A percentile compares a stretch with the other conserved stretches of the same genome.
Evolutionary conservation across 2,113 vertebrate species (phyloP).

Genomic region (Corythaeola cristata): DNA sequence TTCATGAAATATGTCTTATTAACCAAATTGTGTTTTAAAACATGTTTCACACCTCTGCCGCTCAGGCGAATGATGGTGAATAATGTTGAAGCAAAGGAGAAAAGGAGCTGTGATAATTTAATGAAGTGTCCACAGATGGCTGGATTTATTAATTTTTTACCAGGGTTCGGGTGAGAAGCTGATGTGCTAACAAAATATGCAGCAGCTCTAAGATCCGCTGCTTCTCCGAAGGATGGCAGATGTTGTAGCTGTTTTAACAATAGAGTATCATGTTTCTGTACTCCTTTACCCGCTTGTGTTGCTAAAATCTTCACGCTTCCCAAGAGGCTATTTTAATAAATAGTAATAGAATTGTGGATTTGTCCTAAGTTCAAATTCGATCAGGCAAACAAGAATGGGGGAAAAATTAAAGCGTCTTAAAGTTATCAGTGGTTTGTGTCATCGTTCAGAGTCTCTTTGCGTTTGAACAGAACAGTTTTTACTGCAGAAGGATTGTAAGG

Average conservation of each 20-base stretch:
- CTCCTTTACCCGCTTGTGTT: neutral
- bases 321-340: neutral
- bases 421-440: neutral
- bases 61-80: slow-evolving; percentile 38
- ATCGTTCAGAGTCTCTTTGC: neutral
- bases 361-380: neutral
- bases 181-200: neutral
- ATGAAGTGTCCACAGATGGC: slow-evolving; percentile 56
- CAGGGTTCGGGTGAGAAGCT: neutral
- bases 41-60: slow-evolving; percentile 31
- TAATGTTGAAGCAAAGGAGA: neutral
- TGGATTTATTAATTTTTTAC: slow-evolving; percentile 41
- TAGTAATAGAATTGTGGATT: neutral
- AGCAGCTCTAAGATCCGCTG: neutral
- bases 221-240: neutral
- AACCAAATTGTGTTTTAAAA: slow-evolving; percentile 1
- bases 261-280: neutral
- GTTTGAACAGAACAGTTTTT: neutral
- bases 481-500: neutral
- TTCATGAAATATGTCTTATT: neutral
- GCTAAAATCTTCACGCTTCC: neutral
- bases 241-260: slow-evolving; percentile 4
- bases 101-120: slow-evolving; percentile 44
- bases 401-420: neutral
- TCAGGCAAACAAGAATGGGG: neutral